Evolutionary conservation across 2,797 vertebrate genomes (phyloP), one percentile per base, ranked within the genome.

Genomic region (Ciconia nigra): DNA sequence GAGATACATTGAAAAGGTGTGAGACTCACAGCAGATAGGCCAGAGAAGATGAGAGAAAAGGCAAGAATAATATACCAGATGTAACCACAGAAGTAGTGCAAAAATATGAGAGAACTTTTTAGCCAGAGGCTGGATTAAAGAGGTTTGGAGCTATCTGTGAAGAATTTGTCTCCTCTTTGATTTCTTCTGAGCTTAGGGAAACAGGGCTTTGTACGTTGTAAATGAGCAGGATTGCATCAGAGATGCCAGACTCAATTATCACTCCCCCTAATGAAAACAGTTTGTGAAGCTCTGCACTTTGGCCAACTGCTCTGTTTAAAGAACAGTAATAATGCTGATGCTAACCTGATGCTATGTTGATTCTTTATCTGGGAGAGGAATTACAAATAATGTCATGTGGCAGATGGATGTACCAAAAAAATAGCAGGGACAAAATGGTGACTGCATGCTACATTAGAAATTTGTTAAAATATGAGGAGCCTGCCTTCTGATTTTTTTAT

Each of bases 111-210:
- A 71, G 26, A 49, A 70, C 14, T 12, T 84, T 49, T 83, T 55
- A 85, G 35, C 55, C 37, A 62, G 67, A 67, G 44, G 26, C 35
- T 90, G 47, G 25, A 70, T 93, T 85, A 85, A 52, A 76, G 67
- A 51, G 12, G 0, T 72, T 90, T 82, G 70, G 77, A 89, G 19
- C 52, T 87, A 37, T 83, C 67, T 57, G 28, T 52, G 47, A 94
- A 94, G 62, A 92, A 92, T 94, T 93, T 93, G 26, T 59, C 55
- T 91, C 37, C n/a, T 49, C 67, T 92, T 87, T 89, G 67, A 73
- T 93, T 89, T 92, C 47, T 87, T 93, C 81, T 71, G 41, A 80
- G 74, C 61, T 91, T 83, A 49, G 59, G 8, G 55, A 92, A 93
- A 89, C 22, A 49, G 37, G 25, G 66, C 14, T 85, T 77, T 57